Conservation (phyloP, 2,888 invertebrate genomes). For the Plagodis dolabraria region DNA sequence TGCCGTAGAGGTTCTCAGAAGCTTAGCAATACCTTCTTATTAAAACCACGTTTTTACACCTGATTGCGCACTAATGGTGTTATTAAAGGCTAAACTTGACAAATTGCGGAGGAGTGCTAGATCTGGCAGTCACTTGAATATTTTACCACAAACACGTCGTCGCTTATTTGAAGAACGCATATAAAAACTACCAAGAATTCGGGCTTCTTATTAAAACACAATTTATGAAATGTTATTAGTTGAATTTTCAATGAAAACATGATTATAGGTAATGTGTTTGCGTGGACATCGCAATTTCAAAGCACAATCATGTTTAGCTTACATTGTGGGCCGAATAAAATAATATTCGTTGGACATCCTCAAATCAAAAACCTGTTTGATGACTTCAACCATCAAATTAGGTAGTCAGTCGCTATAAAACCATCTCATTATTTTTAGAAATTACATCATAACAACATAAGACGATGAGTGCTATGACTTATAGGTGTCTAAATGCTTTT, state of each 20-base stretch:
- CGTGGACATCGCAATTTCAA: slow-evolving; percentile 3
- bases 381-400: slow-evolving; percentile 47
- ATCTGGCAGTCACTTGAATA: slow-evolving; percentile 13
- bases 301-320: background rate
- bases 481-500: no score
- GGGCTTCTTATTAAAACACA: slow-evolving; percentile 24
- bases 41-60: slow-evolving; percentile 15
- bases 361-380: slow-evolving; percentile 59
- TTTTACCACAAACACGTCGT: slow-evolving; percentile 12
- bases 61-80: slow-evolving; percentile 17
- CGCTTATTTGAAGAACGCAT: slow-evolving; percentile 12
- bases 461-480: no score
- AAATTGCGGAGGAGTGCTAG: slow-evolving; percentile 19
- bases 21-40: slow-evolving; percentile 8
- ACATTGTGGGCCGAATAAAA: slow-evolving; percentile 18
- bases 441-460: slow-evolving; percentile 42
- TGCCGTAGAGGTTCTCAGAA: slow-evolving; percentile 8
- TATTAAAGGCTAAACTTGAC: slow-evolving; percentile 16
- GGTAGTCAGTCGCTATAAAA: slow-evolving; percentile 42
- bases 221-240: slow-evolving; percentile 3
- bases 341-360: slow-evolving; percentile 54
- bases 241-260: slow-evolving; percentile 6
- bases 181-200: slow-evolving; percentile 15
- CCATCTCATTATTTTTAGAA: slow-evolving; percentile 43
- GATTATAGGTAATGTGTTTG: background rate